A percentile compares a stretch with the other conserved stretches of the same genome.
Evolutionary conservation across 2,113 vertebrate genomes (phyloP).

Genomic region (Poecilia latipinna): DNA sequence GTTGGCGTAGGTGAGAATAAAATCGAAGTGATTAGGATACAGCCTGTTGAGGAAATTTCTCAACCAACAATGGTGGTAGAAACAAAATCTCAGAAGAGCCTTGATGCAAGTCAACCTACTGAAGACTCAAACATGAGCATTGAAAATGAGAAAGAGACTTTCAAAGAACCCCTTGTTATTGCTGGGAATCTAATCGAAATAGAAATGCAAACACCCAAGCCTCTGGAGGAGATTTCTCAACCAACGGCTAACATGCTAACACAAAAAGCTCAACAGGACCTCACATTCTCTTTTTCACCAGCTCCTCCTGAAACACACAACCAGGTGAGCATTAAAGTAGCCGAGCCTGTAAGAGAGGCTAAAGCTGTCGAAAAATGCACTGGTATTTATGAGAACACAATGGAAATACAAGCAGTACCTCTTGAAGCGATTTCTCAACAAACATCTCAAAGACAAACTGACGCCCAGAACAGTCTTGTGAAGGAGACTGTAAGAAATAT

Average conservation of each 20-base stretch:
- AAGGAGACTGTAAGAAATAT: background rate
- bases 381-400: background rate
- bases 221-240: constrained; percentile 12
- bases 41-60: constrained; percentile 30
- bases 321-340: constrained; percentile 2
- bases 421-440: background rate
- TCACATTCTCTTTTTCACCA: background rate
- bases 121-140: background rate
- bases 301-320: background rate
- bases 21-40: constrained; percentile 1
- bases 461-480: background rate
- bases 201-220: constrained; percentile 8
- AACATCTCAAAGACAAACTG: background rate
- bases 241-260: constrained; percentile 2
- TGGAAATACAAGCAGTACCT: background rate
- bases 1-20: constrained; percentile 10
- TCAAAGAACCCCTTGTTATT: background rate
- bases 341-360: background rate
- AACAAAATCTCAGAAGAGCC: constrained; percentile 8
- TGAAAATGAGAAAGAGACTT: constrained; percentile 7
- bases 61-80: constrained; percentile 9
- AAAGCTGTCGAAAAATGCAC: background rate
- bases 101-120: constrained; percentile 6
- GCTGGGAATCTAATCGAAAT: constrained; percentile 23
- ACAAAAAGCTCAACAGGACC: constrained; percentile 6